Conservation (phyloP, 2,113 vertebrate genomes). For the Pholis gunnellus region DNA sequence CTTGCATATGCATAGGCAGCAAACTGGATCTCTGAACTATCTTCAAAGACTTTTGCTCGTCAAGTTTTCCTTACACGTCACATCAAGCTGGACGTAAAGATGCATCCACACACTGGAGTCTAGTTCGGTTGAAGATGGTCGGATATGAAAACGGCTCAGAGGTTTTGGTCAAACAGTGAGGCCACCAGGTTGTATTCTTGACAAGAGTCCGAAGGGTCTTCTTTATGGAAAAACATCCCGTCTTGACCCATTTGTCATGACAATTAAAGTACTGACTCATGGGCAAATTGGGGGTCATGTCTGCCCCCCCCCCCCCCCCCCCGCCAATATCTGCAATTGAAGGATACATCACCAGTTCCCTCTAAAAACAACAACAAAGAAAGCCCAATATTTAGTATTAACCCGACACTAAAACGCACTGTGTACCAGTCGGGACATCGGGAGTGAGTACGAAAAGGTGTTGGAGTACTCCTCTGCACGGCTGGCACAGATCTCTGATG, state of each 20-base stretch:
- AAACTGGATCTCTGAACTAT: conserved; percentile 21
- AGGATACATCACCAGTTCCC: too few relatives aligned
- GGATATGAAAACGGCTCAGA: background rate
- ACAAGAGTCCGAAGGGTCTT: background rate
- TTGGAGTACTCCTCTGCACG: too few relatives aligned
- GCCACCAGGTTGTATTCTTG: background rate
- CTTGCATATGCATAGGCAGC: conserved; percentile 38
- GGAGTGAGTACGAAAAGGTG: too few relatives aligned
- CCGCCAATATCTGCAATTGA: too few relatives aligned
- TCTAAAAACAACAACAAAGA: background rate
- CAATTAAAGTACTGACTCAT: background rate
- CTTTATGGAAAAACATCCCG: background rate
- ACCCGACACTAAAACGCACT: too few relatives aligned
- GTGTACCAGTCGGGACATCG: too few relatives aligned
- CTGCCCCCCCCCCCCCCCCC: too few relatives aligned
- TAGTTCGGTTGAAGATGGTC: background rate
- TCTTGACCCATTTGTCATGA: background rate
- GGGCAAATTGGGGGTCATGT: too few relatives aligned
- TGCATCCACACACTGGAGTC: background rate
- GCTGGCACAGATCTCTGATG: background rate
- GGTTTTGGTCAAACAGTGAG: background rate
- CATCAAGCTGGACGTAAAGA: background rate
- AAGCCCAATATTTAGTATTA: background rate
- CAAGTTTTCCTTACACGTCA: conserved; percentile 28
- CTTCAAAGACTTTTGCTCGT: conserved; percentile 24